These are phyloP conservation scores for Bellardia bayeri DNA, from an alignment of 2,888 invertebrate genomes.

Conservation along the genomic window DNA sequence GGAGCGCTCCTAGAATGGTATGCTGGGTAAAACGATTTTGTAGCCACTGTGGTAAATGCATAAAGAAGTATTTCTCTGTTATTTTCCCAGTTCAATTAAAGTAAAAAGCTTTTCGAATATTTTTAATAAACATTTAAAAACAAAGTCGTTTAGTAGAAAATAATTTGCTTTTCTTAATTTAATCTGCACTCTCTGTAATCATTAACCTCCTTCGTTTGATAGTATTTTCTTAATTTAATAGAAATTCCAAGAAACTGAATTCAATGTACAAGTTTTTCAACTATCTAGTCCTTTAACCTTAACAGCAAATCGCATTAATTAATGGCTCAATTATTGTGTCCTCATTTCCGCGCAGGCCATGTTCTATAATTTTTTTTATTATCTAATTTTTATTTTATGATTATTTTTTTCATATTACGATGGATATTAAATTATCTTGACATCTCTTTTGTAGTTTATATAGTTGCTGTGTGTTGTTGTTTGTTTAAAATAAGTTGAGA, in stretches of 20 bases:
- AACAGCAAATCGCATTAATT: constrained; percentile 47
- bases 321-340: constrained; percentile 42
- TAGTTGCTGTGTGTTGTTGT: constrained; percentile 2
- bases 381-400: constrained; percentile 18
- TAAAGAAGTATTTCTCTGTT: too few species aligned
- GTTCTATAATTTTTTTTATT: neutral
- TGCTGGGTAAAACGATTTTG: too few species aligned
- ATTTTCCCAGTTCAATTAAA: too few species aligned
- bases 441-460: constrained; percentile 41
- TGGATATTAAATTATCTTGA: constrained; percentile 64
- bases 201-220: neutral
- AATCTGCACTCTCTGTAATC: neutral
- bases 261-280: constrained; percentile 11
- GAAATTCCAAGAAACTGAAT: constrained; percentile 20
- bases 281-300: constrained; percentile 27
- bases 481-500: constrained; percentile 58
- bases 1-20: too few species aligned
- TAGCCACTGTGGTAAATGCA: too few species aligned
- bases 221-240: neutral
- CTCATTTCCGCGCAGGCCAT: constrained; percentile 41
- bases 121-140: too few species aligned
- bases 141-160: too few species aligned
- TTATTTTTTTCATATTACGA: constrained; percentile 20
- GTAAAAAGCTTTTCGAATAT: too few species aligned
- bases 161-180: too few species aligned